Base-by-base conservation (phyloP, 2,113 vertebrate genomes). In the Seriola dumerili region DNA sequence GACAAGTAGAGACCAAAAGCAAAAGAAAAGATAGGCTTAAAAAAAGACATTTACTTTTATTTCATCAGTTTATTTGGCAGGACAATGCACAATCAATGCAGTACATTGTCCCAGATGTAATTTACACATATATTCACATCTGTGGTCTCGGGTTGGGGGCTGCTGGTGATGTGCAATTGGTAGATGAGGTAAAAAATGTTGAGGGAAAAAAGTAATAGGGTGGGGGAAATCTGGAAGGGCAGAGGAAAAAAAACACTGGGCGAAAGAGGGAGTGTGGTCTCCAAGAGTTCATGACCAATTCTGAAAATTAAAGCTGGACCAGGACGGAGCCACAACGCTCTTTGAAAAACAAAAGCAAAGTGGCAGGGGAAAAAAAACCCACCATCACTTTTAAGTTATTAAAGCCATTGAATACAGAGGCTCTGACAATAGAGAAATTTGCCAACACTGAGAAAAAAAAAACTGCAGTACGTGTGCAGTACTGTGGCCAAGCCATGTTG, bases 351-450 rank as follows among this genome's bases (percentile, higher is more conserved):
- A 92, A 92, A 88, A 89, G 89, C 78, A 79, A 78, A 81, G 72
- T 82, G 85, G 67, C 73, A 75, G 70, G 72, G 11, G 32, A 42
- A 74, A 66, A 85, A 87, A 82, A 2, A 44, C 65, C 4, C 77
- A 66, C 81, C 84, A 80, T 83, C 88, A 91, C 84, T 88, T 89
- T 92, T 84, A 91, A 80, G 80, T 73, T 90, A 92, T 93, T 93
- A 90, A 93, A 93, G 55, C 66, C 72, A 80, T 25, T 88, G 82
- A 80, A 86, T 67, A 77, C 81, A 83, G 55, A 86, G 23, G 59
- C 80, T 82, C 50, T 69, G 70, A 88, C 87, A 89, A 91, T 36
- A 67, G 72, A 90, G 74, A 77, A 85, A 89, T 84, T 78, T 91
- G 90, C 90, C 87, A 92, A 85, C 88, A 67, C 82, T 38, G 62